A percentile compares a stretch with the other conserved stretches of the same genome.
phyloP scores from a whole-genome alignment of 2,888 invertebrate species.

The Hirtodrosophila trivittata region DNA sequence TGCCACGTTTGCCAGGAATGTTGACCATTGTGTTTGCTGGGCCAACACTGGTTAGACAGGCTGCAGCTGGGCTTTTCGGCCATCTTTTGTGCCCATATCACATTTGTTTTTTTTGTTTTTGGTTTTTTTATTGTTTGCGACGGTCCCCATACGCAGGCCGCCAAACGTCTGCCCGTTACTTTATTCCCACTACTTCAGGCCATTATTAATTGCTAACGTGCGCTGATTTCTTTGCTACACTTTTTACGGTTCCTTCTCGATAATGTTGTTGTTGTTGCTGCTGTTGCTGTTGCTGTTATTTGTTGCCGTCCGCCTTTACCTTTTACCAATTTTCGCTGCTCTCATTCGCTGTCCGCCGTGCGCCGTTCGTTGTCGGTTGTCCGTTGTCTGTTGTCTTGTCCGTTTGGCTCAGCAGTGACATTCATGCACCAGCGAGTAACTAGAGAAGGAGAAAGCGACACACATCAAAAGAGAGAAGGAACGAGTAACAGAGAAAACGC shows the following conservation, averaged over 20 bases:
- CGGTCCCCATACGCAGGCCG: slow-evolving; percentile 69
- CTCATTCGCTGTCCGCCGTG: slow-evolving; percentile 31
- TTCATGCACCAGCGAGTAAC: slow-evolving; percentile 71
- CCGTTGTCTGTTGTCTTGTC: slow-evolving; percentile 63
- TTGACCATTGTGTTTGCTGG: slow-evolving; percentile 9
- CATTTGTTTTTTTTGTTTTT: slow-evolving; percentile 16
- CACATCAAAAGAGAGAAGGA: slow-evolving; percentile 3
- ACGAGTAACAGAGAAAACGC: slow-evolving; percentile 4
- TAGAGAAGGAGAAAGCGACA: slow-evolving; percentile 11
- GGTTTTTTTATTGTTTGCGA: neutral
- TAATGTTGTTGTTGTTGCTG: slow-evolving; percentile 16
- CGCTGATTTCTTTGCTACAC: slow-evolving; percentile 74
- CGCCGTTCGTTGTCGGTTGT: slow-evolving; percentile 14
- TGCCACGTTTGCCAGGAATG: neutral
- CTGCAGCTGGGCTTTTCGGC: slow-evolving; percentile 45
- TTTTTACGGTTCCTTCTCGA: slow-evolving; percentile 52
- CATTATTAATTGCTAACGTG: slow-evolving; percentile 79
- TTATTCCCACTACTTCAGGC: slow-evolving; percentile 62
- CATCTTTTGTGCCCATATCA: slow-evolving; percentile 52
- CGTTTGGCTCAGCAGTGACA: slow-evolving; percentile 74
- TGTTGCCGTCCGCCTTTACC: slow-evolving; percentile 54
- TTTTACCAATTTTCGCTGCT: slow-evolving; percentile 40
- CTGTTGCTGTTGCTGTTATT: slow-evolving; percentile 48
- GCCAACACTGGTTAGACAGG: slow-evolving; percentile 31
- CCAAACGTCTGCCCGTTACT: slow-evolving; percentile 57